Base-by-base conservation (phyloP, 2,797 vertebrate genomes). In the Pampus argenteus region DNA sequence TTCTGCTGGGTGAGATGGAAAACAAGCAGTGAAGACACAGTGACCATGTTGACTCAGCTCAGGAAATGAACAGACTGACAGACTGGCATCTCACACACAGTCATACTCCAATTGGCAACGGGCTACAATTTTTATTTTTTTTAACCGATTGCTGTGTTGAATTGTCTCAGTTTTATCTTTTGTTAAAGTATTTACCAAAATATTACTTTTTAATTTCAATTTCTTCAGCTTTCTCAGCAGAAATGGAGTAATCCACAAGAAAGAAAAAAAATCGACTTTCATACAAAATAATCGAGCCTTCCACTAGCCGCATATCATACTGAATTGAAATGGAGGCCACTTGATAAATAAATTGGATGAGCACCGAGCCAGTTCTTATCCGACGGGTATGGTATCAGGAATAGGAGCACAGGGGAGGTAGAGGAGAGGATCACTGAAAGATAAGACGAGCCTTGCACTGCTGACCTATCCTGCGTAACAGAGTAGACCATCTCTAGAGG, bases 311-410 rank as follows among this genome's bases (percentile, higher is more conserved):
- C 42, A 50, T 38, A 79, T 49, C 6, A 5, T 71, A 50, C 31
- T 22, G 20, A 70, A 65, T 77, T 56, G 4, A 63, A 58, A 71
- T n/a, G 31, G 58, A 67, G 57, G 38, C 70, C 56, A 75, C 54
- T 83, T 76, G 36, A 77, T 25, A 69, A 62, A 18, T 73, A 70
- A 66, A 82, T 74, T 74, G 55, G 57, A 55, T n/a, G 44, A 42
- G 28, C 52, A 29, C 69, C 31, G 59, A 61, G 61, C 25, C 73
- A 49, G 25, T 15, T 50, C 62, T 49, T 62, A 81, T 84, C 75
- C 50, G 44, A 49, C 50, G 48, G 74, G 40, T 61, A 59, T 13
- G 34, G 52, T 58, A 23, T 42, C 44, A 28, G 71, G 34, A 51
- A 10, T 10, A 11, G 8, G 20, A 20, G 47, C 23, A 0, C n/a